Evolutionary conservation across 2,797 vertebrate genomes (phyloP), one percentile per base, ranked within the genome.

Genomic region (Phylloscopus collybita): DNA sequence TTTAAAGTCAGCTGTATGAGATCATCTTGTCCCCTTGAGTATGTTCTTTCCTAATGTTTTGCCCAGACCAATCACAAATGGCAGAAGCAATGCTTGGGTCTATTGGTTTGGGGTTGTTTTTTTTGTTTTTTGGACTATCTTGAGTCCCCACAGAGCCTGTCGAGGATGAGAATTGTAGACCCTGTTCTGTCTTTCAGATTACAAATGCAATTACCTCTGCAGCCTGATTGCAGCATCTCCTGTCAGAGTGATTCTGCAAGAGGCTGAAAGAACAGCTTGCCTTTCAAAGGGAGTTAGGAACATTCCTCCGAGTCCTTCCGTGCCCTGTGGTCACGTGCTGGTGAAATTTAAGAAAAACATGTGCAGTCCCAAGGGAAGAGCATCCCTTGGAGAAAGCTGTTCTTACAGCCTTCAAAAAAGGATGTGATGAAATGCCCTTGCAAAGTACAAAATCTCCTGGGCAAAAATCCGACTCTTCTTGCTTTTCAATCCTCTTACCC

Each of bases 21-120:
- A 91, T 95, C 96, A 92, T 67, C 91, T 51, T 8, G 51, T 78
- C 89, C 95, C 92, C 89, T 3, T 15, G 75, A 93, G 85, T n/a
- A 66, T 9, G 85, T 36, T 59, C 82, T 93, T 95, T 96, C 95
- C 93, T 95, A 91, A 94, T 84, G 89, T 80, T 93, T 66, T 81
- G 91, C 76, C 92, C 93, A 96, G 91, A 86, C 79, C 59, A 9
- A 87, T 89, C 51, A 13, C 89, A 94, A 91, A 88, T 83, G 86
- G 82, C 95, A 95, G 91, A 88, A 92, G 82, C 49, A 56, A 56
- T 5, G 60, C 25, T 1, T 74, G 49, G 38, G 30, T 80, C 73
- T 74, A 38, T 29, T 74, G 73, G 16, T 86, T 61, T 56, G 25
- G 53, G 21, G 5, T 34, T 2, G 1, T 32, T 36, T 44, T 87